Base-by-base conservation (phyloP, 2,888 invertebrate genomes). In the Cistogaster globosa region DNA sequence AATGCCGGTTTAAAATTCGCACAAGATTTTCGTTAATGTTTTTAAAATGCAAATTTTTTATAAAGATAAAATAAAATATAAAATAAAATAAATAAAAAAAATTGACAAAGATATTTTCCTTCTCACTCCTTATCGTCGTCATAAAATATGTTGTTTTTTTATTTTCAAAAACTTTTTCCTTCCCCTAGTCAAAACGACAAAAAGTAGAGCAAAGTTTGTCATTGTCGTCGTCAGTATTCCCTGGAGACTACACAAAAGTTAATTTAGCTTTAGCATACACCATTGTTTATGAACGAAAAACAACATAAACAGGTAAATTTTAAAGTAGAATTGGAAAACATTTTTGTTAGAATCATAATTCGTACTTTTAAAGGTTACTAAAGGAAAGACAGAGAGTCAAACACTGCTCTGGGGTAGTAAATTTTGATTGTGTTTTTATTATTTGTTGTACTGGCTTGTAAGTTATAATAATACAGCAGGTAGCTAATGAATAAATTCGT, bases 231-330 rank as follows among this genome's bases (percentile, higher is more conserved):
- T 74, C 38, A 57, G 63, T 58, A 74, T 77, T 77, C 84, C 77
- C 84, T 38, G 48, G 62, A 72, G 80, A 77, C 76, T 57, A 81
- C 68, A 72, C 20, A 76, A 84, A 84, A 84, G 80, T 81, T 84
- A 84, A 81, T 84, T 84, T 84, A 84, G 71, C 80, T 77, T 77
- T 32, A 57, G 67, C 65, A 72, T 62, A 80, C 68, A 67, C 57
- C 36, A 32, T 63, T 72, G 58, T 69, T 79, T 51, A 68, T 60
- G 62, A 55, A 45, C 26, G 26, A 51, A 42, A 16, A 67, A 42
- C 60, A 53, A 53, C 60, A 57, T 16, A 55, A 62, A 14, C 80
- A 80, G 80, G 74, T 80, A 60, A 67, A 58, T 36, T 80, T 82
- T 65, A 53, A 65, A 58, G 42, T 72, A 77, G 53, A 76, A 71